These are phyloP conservation scores for Drosophila ficusphila DNA, from an alignment of 1,140 invertebrate genomes.

Conservation along the genomic window DNA sequence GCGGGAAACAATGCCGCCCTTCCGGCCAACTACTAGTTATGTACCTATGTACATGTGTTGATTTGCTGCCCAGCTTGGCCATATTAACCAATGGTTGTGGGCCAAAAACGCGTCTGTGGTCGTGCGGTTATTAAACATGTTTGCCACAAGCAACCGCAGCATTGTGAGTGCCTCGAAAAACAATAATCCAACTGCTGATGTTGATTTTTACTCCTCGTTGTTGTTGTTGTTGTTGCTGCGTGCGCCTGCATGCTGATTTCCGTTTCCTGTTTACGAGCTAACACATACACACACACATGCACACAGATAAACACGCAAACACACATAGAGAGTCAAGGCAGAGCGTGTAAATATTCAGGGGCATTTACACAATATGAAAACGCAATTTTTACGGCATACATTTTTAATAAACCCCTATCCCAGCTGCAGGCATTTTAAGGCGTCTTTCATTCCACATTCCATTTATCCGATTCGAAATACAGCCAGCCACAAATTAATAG, in stretches of 20 bases:
- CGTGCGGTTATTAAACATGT: slow-evolving; percentile 37
- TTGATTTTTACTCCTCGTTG: slow-evolving; percentile 19
- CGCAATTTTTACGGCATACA: slow-evolving; percentile 72
- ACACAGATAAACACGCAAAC: not conserved
- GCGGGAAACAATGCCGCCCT: not conserved
- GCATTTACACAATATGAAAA: slow-evolving; percentile 69
- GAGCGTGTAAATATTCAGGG: slow-evolving; percentile 61
- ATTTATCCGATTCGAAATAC: not conserved
- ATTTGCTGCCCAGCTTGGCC: slow-evolving; percentile 4
- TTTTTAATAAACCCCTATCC: slow-evolving; percentile 68
- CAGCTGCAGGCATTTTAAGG: not conserved
- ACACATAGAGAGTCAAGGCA: not conserved
- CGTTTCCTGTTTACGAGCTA: slow-evolving; percentile 42
- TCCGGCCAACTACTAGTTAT: slow-evolving; percentile 12
- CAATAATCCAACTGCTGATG: slow-evolving; percentile 43
- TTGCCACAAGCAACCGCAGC: slow-evolving; percentile 29
- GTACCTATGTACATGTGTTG: slow-evolving; percentile 14
- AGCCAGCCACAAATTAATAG: not conserved
- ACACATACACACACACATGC: not conserved
- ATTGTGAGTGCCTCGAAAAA: slow-evolving; percentile 26
- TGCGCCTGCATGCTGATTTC: slow-evolving; percentile 43
- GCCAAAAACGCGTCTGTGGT: slow-evolving; percentile 8
- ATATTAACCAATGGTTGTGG: not conserved
- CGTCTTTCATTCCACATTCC: not conserved
- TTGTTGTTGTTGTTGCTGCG: slow-evolving; percentile 19